Conservation (phyloP, 2,113 vertebrate genomes). For the Dinomys branickii region DNA sequence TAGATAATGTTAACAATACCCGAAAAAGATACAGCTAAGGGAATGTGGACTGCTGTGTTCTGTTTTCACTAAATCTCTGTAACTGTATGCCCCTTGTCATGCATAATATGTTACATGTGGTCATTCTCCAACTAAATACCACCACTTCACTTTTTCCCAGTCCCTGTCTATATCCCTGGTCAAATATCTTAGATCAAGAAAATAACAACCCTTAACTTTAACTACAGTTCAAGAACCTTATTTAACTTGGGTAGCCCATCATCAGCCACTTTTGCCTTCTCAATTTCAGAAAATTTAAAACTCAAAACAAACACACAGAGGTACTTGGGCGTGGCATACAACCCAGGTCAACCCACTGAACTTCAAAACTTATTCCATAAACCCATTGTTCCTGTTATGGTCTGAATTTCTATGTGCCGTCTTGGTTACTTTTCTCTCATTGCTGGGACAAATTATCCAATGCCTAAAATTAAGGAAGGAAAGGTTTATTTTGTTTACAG, state of each 20-base stretch:
- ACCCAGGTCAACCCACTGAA: not conserved
- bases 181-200: not conserved
- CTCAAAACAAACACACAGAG: not conserved
- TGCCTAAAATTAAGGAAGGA: too few relatives aligned
- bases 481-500: too few relatives aligned
- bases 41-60: not conserved
- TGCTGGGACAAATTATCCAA: too few relatives aligned
- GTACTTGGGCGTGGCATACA: not conserved
- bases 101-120: not conserved
- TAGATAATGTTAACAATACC: not conserved
- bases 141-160: not conserved
- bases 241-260: not conserved
- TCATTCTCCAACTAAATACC: not conserved
- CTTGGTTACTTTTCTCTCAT: too few relatives aligned
- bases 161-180: not conserved
- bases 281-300: constrained; percentile 1
- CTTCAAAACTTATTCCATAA: not conserved
- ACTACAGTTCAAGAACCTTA: not conserved
- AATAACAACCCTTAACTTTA: not conserved
- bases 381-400: not conserved
- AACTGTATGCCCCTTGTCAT: not conserved
- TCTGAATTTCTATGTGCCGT: not conserved
- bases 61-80: not conserved
- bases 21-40: not conserved
- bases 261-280: not conserved